A percentile compares a stretch with the other conserved stretches of the same genome.
These are phyloP conservation scores for Tenrec ecaudatus DNA, from an alignment of 2,113 vertebrate genomes.

Conservation along the genomic window DNA sequence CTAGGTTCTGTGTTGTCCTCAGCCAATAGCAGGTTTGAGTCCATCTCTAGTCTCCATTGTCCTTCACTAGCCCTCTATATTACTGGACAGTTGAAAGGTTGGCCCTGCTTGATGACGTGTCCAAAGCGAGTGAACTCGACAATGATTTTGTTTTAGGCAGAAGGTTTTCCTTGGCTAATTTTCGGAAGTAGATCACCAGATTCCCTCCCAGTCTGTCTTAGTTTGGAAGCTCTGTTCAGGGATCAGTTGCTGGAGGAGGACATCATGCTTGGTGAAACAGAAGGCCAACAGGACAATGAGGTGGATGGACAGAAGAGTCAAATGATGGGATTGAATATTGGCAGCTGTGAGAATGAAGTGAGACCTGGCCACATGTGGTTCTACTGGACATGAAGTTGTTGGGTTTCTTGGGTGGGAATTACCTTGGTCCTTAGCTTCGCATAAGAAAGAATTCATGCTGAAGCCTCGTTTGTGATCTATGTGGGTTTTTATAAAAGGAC, in stretches of 20 bases:
- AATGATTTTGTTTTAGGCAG: background rate
- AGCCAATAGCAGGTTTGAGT: background rate
- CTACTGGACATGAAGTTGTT: background rate
- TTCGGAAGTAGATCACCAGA: too few species aligned
- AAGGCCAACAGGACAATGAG: background rate
- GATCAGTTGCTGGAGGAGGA: background rate
- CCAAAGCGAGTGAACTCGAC: background rate
- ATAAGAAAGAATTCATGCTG: too few species aligned
- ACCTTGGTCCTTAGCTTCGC: too few species aligned
- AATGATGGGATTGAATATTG: background rate
- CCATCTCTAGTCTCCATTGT: background rate
- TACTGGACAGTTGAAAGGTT: too few species aligned
- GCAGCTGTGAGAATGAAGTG: background rate
- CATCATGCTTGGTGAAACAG: background rate
- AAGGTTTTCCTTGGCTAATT: background rate
- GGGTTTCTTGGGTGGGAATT: too few species aligned
- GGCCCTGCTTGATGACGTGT: background rate
- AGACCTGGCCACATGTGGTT: background rate
- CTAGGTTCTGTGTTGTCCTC: background rate
- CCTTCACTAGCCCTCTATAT: too few species aligned
- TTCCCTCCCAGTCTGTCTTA: background rate
- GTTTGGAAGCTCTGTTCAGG: background rate
- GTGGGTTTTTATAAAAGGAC: too few species aligned
- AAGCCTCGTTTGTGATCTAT: too few species aligned
- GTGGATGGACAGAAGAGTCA: background rate